These are phyloP conservation scores for Trichogramma evanescens DNA, from an alignment of 2,888 invertebrate species.

Conservation along the genomic window DNA sequence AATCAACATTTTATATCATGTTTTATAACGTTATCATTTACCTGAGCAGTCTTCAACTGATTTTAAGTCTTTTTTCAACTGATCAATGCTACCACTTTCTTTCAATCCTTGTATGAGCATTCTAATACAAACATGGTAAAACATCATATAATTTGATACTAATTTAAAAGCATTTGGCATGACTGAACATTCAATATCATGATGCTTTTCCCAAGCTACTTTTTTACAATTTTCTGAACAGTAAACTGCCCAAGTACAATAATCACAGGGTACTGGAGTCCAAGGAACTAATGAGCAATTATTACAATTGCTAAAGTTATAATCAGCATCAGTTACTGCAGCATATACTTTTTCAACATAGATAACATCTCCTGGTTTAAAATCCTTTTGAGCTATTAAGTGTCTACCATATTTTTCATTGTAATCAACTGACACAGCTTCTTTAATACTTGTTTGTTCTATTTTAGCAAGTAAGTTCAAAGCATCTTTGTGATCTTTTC, in stretches of 20 bases:
- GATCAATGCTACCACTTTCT: conserved; percentile 7
- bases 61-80: conserved; percentile 1
- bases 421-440: conserved; percentile 29
- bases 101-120: background rate
- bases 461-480: background rate
- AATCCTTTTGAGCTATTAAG: conserved; percentile 60
- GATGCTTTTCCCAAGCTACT: conserved; percentile 61
- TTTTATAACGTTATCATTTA: background rate
- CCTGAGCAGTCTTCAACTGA: conserved; percentile 1
- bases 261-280: conserved; percentile 58
- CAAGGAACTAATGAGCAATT: conserved; percentile 58
- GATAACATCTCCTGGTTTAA: conserved; percentile 68
- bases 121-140: background rate
- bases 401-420: conserved; percentile 61
- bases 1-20: background rate
- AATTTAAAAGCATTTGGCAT: too few relatives aligned
- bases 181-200: conserved; percentile 63
- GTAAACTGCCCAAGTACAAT: conserved; percentile 60
- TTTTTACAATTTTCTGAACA: conserved; percentile 60
- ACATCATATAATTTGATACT: too few relatives aligned
- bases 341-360: conserved; percentile 71
- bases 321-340: conserved; percentile 52
- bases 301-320: conserved; percentile 58
- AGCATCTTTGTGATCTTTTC: background rate
- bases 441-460: background rate